Base-by-base conservation (phyloP, 92 coral and sea anemone species). In the Hydrozoanthus gracilis region DNA sequence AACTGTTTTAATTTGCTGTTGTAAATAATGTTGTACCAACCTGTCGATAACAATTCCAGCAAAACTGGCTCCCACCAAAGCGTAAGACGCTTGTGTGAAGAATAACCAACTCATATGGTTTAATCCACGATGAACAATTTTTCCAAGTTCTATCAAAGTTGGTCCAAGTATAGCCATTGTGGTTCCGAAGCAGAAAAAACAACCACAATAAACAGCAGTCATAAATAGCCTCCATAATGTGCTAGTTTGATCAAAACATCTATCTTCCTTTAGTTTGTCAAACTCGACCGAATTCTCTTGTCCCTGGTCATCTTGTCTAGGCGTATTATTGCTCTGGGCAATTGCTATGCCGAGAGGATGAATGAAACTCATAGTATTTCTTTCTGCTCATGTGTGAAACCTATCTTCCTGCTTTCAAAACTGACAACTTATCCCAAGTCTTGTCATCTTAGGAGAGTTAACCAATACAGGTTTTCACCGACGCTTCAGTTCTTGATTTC, bases 111-210 rank as follows among this genome's bases (percentile, higher is more conserved):
- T 94, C 94, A 95, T 95, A 89, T 94, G 92, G 67, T 95, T 90
- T 51, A 95, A 74, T 10, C 97, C 94, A 44, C 89, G 95, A 44
- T 90, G 90, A 39, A 94, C 94, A 51, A 92, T 71, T 46, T 83
- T 88, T 44, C 97, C 93, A 20, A 95, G 82, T 56, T 95, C 98
- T 60, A 95, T 95, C 86, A 95, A 76, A 16, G 98, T 92, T 4
- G 98, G 98, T 39, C 98, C 98, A 7, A 92, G 85, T 75, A 95
- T 94, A 10, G 98, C 95, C 93, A 95, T 94, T 35, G 98, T 95
- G 2, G 97, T 94, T 45, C 98, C 98, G 83, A 95, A 95, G 51
- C 94, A 94, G 82, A 94, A 94, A 79, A 94, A 94, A 48, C 98
- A 94, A 5, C 98, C 98, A 6, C 98, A 94, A 65, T 94, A 94